Base-by-base conservation (phyloP, 2,888 invertebrate genomes). In the Tolmerus cingulatus region DNA sequence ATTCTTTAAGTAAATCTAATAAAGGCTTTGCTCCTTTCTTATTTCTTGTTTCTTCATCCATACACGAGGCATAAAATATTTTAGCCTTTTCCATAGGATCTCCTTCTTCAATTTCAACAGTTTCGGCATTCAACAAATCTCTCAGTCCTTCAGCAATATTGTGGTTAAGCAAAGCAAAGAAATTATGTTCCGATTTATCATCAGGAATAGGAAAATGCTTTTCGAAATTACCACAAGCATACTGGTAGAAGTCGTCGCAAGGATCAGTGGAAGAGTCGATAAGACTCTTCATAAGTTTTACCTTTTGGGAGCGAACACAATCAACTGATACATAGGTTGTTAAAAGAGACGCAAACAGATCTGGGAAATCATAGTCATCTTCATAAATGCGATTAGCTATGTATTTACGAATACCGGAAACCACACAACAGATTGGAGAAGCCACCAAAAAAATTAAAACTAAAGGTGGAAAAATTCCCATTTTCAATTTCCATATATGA, bases 201-300 rank as follows among this genome's bases (percentile, higher is more conserved):
- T 82, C 82, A 23, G 82, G 82, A 66, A 82, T 82, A 5, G 57
- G 82, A 57, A 82, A 82, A 8, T 34, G 4, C 30, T 37, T 82
- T n/a, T 82, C 82, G 57, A 55, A 82, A 19, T 82, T 82, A 9
- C 74, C 85, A 46, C 85, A 85, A 4, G 85, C 74, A 14, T 74
- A 85, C n/a, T 85, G 74, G 43, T 85, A 85, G 7, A 85, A 85
- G 43, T 85, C 74, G 2, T 85, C 85, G 30, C 85, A 85, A 14
- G 85, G 85, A 74, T 85, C 74, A 1, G 16, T 30, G 9, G 43
- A 74, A 2, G 74, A 14, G 14, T 85, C 74, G 23, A 85, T 85
- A 12, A 82, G 37, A 14, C 37, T 82, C 37, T 82, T 66, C 82
- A 82, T 82, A 4, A 82, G 34, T 7, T 55, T 37, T 19, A 40